Base-by-base conservation (phyloP, 1,140 invertebrate genomes). In the Magallana angulata region DNA sequence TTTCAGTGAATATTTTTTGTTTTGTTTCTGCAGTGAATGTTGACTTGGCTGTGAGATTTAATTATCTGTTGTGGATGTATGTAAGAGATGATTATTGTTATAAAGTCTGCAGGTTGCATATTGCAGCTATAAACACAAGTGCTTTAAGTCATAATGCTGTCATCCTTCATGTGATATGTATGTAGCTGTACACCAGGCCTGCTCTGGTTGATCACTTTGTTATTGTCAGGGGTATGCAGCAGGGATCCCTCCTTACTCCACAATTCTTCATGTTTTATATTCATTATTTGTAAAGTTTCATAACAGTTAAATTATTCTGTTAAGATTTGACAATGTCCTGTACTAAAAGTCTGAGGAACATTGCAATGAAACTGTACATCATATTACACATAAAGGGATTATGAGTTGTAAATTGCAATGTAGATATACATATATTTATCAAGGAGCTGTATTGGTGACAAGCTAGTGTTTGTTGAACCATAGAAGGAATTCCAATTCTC, bases 81-180 rank as follows among this genome's bases (percentile, higher is more conserved):
- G 68, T 5, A 76, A 76, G 60, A 12, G 24, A 30, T 24, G 30
- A 30, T 30, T 76, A 30, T 76, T 76, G 24, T 76, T 30, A 48
- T 48, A 76, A 12, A 30, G 24, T 30, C 24, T 76, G 18, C 18
- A 30, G 18, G 68, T 30, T 76, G 68, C 68, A 76, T 76, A 76
- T 76, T 76, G 68, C 68, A 76, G 68, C 68, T 36, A 30, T 76
- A 76, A 76, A 76, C 14, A 30, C 12, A 76, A 76, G 68, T 76
- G 68, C 68, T 76, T 8, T 76, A 76, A 76, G 68, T 76, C 68
- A 76, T 76, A 30, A 76, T 12, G 24, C 24, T 9, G 24, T 76
- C 68, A 76, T 76, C 12, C 8, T 12, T 48, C 24, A 76, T 76
- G 68, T 76, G 68, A 76, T 76, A 76, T 76, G 18, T 76, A 76